A percentile compares a stretch with the other conserved stretches of the same genome.
These are phyloP conservation scores for Marasmarcha lunaedactyla DNA, from an alignment of 2,888 invertebrate genomes.

Conservation along the genomic window DNA sequence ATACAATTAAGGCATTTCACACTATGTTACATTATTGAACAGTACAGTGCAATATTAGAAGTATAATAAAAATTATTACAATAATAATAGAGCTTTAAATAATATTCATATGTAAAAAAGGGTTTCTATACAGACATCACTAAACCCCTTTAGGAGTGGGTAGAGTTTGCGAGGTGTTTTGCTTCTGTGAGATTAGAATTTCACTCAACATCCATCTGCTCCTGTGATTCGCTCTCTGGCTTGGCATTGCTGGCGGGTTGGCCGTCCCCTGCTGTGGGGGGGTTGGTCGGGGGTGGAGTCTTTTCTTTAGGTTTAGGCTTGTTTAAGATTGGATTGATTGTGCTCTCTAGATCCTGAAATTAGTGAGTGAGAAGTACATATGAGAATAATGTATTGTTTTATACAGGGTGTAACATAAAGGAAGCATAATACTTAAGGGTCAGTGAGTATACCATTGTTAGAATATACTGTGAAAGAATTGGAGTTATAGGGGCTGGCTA, in stretches of 20 bases:
- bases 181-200: constrained; percentile 5
- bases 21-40: too few relatives aligned
- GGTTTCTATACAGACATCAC: background rate
- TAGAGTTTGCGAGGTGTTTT: background rate
- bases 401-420: too few relatives aligned
- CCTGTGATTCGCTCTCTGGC: constrained; percentile 23
- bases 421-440: too few relatives aligned
- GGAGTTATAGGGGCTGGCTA: too few relatives aligned
- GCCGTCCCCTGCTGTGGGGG: constrained; percentile 34
- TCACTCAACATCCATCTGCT: constrained; percentile 65
- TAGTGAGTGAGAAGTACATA: too few relatives aligned
- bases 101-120: too few relatives aligned
- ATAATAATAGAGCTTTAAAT: too few relatives aligned
- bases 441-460: too few relatives aligned
- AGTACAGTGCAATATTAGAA: too few relatives aligned
- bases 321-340: constrained; percentile 82
- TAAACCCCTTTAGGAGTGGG: background rate
- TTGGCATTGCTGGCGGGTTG: constrained; percentile 23
- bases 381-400: constrained; percentile 5
- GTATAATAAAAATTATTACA: too few relatives aligned
- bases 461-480: too few relatives aligned
- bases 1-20: too few relatives aligned
- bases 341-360: constrained; percentile 70
- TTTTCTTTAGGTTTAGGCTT: constrained; percentile 90
- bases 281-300: constrained; percentile 53